Percentiles rank a stretch among this genome's conserved stretches.
phyloP scores from a whole-genome alignment of 1,140 invertebrate species.

The Lucilia sericata region DNA sequence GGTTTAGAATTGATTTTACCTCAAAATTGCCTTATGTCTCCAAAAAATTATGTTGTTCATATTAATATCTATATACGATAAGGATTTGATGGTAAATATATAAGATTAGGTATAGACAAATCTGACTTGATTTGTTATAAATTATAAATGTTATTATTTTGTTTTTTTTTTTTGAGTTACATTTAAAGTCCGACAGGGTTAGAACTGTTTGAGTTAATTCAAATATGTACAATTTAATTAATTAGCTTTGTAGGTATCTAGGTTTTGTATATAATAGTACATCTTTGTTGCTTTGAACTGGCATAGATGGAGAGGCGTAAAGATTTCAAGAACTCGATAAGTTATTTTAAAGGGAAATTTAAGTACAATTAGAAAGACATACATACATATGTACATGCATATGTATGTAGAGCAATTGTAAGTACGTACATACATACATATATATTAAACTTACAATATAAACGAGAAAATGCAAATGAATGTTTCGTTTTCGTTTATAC shows the following conservation, averaged over 20 bases:
- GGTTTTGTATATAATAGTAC: background rate
- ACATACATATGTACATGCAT: background rate
- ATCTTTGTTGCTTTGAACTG: background rate
- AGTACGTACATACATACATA: too few relatives aligned
- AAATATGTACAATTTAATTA: constrained; percentile 38
- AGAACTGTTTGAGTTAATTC: constrained; percentile 10
- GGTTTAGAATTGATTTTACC: too few relatives aligned
- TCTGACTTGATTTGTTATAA: too few relatives aligned
- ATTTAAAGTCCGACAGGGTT: too few relatives aligned
- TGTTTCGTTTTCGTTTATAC: background rate
- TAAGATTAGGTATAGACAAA: too few relatives aligned
- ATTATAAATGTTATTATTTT: too few relatives aligned
- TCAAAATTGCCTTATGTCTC: too few relatives aligned
- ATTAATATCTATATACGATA: too few relatives aligned
- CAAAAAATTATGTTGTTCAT: too few relatives aligned
- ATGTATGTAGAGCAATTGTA: background rate
- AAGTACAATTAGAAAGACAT: background rate
- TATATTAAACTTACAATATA: background rate
- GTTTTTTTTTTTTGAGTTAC: too few relatives aligned
- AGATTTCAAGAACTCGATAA: constrained; percentile 15
- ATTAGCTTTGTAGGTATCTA: constrained; percentile 25
- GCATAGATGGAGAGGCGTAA: background rate
- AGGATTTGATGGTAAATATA: too few relatives aligned
- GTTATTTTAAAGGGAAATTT: background rate
- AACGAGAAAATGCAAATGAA: background rate